Evolutionary conservation across 2,888 invertebrate species (phyloP).

Genomic region (Folsomia candida): DNA sequence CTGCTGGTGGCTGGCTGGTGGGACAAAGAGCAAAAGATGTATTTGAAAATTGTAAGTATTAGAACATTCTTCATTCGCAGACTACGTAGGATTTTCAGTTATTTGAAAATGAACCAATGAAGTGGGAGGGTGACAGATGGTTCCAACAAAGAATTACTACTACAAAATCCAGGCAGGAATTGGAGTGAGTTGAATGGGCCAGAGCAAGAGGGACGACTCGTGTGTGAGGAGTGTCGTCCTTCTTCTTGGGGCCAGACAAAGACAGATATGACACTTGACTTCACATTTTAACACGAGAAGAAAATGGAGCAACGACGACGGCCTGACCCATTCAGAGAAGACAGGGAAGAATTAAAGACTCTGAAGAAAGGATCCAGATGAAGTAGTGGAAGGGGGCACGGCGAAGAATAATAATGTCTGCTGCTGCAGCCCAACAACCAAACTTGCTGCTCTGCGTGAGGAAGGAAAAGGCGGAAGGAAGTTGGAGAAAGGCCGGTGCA

Average conservation of each 20-base stretch:
- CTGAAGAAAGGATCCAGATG: conserved; percentile 36
- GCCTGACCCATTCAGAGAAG: conserved; percentile 15
- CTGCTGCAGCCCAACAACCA: neutral
- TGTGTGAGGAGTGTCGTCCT: no score
- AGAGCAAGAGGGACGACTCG: no score
- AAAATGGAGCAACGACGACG: conserved; percentile 12
- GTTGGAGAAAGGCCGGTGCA: neutral
- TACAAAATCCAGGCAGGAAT: neutral
- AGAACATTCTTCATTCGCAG: neutral
- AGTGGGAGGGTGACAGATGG: conserved; percentile 11
- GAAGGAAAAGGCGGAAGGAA: neutral
- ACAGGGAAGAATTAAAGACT: conserved; percentile 25
- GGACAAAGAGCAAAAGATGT: neutral
- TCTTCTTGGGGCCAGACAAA: conserved; percentile 14
- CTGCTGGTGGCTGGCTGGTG: no score
- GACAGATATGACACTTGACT: conserved; percentile 18
- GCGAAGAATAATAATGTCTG: conserved; percentile 31
- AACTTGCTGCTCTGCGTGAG: neutral
- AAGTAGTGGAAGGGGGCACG: conserved; percentile 33
- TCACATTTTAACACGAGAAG: conserved; percentile 17
- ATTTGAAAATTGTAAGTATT: neutral
- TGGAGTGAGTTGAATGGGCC: neutral
- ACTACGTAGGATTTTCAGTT: neutral
- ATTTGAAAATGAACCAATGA: conserved; percentile 15
- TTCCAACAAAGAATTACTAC: neutral